Evolutionary conservation across 2,888 invertebrate species (phyloP), one percentile per base, ranked within the genome.

Genomic region (Strigamia transsilvanica): DNA sequence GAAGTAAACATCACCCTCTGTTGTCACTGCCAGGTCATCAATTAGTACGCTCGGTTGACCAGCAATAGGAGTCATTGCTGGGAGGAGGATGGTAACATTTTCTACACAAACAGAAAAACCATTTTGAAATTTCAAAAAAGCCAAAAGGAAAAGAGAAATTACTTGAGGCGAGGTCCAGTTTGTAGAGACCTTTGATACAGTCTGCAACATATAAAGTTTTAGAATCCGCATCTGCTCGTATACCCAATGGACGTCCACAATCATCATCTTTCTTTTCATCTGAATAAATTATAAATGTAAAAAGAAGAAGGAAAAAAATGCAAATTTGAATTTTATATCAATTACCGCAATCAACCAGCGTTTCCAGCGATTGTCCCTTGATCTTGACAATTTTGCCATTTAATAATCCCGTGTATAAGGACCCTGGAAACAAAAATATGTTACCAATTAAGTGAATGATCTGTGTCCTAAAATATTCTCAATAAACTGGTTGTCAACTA

Each of bases 1-100:
- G 93, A 96, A 95, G 87, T 94, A 98, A 21, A 99, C 90, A 85
- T 93, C 93, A 2, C 96, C 97, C 87, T 94, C 93, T 81, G 91
- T 91, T 80, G 92, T 92, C 42, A 97, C 89, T 82, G 93, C 93
- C 79, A 98, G 86, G 83, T 91, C 89, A 88, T 98, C 98, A 82
- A 94, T 91, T 3, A 94, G 83, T 87, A 90, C 92, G 0, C 94
- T 92, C 38, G 82, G 83, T 77, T 86, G 86, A 6, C 95, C 95
- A 51, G 92, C 91, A 84, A 97, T 34, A 13, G 9, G 9, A 27
- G 27, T 32, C 18, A 21, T 38, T 38, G 38, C 21, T n/a, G 9
- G 13, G n/a, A 3, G 34, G 21, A 79, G 32, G 34, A 21, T 38
- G 12, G 79, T 79, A 34, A 79, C 34, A n/a, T 32, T 79, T 32